Evolutionary conservation across 2,888 invertebrate genomes (phyloP).

Genomic region (Calliopum simillimum): DNA sequence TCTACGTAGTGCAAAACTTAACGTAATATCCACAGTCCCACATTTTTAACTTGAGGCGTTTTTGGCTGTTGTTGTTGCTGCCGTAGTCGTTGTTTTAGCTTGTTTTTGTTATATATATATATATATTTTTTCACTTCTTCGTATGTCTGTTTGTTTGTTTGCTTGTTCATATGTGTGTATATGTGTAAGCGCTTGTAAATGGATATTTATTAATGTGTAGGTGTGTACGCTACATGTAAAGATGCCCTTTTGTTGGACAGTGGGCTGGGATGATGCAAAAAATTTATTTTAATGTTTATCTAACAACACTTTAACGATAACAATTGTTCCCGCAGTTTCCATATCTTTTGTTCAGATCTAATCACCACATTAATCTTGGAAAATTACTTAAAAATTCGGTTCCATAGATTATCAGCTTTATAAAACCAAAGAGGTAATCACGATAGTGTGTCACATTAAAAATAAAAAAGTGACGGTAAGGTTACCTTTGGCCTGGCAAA

Average conservation of each 20-base stretch:
- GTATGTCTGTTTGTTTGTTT: neutral
- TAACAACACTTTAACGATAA: no score
- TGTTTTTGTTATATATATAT: neutral
- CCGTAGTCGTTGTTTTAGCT: neutral
- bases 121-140: neutral
- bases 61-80: conserved; percentile 12
- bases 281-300: no score
- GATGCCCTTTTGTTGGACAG: conserved; percentile 27
- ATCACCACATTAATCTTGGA: no score
- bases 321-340: no score
- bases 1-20: conserved; percentile 18
- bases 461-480: no score
- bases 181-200: neutral
- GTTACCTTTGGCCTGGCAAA: no score
- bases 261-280: neutral
- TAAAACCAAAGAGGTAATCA: no score
- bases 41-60: neutral
- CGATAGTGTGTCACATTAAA: no score
- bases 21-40: conserved; percentile 17
- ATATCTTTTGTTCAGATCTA: no score
- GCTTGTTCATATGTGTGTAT: neutral
- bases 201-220: conserved; percentile 6
- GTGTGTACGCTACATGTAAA: conserved; percentile 16
- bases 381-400: no score
- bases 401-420: no score